Percentiles rank a stretch among this genome's conserved stretches.
Conservation (phyloP, 2,888 invertebrate species). For the Tinea semifulvella region DNA sequence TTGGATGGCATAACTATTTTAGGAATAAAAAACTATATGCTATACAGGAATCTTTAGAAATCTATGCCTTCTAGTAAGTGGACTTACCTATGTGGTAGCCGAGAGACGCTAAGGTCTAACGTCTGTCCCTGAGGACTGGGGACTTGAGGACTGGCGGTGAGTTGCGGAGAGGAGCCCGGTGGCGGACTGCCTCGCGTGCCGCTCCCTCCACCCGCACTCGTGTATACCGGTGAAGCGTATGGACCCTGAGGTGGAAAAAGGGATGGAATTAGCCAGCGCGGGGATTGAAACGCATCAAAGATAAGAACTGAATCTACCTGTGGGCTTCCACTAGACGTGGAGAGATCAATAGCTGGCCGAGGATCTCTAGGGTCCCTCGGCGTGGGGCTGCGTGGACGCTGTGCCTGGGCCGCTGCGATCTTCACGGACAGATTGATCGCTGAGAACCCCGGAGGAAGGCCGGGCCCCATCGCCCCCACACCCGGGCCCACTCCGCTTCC, state of each 20-base stretch:
- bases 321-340: slow-evolving; percentile 88
- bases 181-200: slow-evolving; percentile 82
- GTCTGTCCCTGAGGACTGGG: slow-evolving; percentile 93
- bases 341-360: slow-evolving; percentile 85
- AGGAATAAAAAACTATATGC: too few species aligned
- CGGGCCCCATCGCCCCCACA: slow-evolving; percentile 72
- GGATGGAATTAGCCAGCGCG: slow-evolving; percentile 1
- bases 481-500: slow-evolving; percentile 64
- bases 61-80: too few species aligned
- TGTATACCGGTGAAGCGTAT: slow-evolving; percentile 80
- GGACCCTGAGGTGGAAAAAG: slow-evolving; percentile 65
- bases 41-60: too few species aligned
- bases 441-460: slow-evolving; percentile 78
- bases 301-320: slow-evolving; percentile 63
- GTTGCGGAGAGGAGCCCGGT: slow-evolving; percentile 83
- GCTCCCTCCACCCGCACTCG: slow-evolving; percentile 75
- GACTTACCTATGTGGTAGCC: slow-evolving; percentile 85
- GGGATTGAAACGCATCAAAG: neutral
- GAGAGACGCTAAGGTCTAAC: slow-evolving; percentile 87
- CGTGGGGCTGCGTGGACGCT: slow-evolving; percentile 77
- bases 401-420: slow-evolving; percentile 78
- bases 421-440: slow-evolving; percentile 88
- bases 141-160: slow-evolving; percentile 87
- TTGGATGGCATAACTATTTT: too few species aligned
- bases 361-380: slow-evolving; percentile 81